These are phyloP conservation scores for Fregetta grallaria DNA, from an alignment of 2,113 vertebrate species.

Conservation along the genomic window DNA sequence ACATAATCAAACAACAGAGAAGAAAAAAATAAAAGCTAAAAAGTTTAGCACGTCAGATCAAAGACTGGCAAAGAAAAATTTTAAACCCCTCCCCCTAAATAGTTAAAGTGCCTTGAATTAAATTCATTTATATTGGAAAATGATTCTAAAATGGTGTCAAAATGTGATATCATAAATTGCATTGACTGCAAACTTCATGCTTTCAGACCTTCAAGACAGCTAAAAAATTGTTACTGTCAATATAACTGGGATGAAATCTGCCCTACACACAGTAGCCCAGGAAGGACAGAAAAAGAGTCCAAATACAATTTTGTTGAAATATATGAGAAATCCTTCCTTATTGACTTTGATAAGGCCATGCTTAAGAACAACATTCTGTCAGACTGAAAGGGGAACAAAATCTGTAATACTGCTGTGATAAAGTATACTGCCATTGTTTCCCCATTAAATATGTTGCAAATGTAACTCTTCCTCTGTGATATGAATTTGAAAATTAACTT, in stretches of 20 bases:
- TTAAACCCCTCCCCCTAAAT: fast-evolving
- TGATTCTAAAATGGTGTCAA: background rate
- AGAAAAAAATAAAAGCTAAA: background rate
- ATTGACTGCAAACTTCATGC: background rate
- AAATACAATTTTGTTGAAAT: background rate
- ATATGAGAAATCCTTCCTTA: background rate
- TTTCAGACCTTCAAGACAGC: background rate
- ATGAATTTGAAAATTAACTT: slow-evolving; percentile 19
- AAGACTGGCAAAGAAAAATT: background rate
- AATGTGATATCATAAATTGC: background rate
- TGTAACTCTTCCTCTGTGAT: background rate
- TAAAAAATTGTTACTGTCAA: background rate
- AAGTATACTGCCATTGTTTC: background rate
- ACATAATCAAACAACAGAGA: background rate
- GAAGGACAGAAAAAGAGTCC: background rate
- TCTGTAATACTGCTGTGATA: background rate
- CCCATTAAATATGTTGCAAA: background rate
- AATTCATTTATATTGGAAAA: background rate
- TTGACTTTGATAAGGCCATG: background rate
- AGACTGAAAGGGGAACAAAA: background rate
- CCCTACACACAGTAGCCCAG: background rate
- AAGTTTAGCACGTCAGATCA: background rate
- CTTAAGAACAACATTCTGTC: background rate
- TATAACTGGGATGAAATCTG: background rate
- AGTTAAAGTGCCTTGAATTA: background rate